Conservation (phyloP, 2,797 vertebrate species). For the Danio tinwini region DNA sequence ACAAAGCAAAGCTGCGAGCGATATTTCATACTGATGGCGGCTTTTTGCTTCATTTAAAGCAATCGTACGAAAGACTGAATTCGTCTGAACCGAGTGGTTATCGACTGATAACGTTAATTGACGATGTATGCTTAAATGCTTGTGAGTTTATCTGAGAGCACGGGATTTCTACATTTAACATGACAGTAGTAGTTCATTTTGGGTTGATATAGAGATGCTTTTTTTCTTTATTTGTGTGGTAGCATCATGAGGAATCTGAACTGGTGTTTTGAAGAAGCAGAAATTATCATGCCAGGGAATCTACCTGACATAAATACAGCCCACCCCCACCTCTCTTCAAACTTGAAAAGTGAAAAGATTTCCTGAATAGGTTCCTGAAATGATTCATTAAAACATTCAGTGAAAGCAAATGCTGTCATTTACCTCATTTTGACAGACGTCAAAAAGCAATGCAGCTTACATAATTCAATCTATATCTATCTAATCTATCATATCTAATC, state of each 20-base stretch:
- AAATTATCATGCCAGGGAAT: not conserved
- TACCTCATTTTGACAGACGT: too few species aligned
- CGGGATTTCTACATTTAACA: not conserved
- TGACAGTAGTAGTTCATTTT: too few species aligned
- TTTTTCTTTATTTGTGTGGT: too few species aligned
- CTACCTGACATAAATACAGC: not conserved
- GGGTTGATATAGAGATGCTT: not conserved
- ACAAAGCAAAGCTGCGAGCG: constrained; percentile 15
- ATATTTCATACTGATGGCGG: not conserved
- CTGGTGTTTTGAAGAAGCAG: not conserved
- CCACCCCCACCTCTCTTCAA: not conserved
- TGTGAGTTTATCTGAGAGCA: not conserved
- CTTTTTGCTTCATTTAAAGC: constrained; percentile 5
- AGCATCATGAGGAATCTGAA: not conserved
- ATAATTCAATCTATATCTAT: too few species aligned
- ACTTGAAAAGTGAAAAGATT: too few species aligned
- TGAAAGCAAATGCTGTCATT: too few species aligned
- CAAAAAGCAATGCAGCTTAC: too few species aligned
- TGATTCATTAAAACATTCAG: not conserved
- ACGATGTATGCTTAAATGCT: not conserved
- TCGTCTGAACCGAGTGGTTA: not conserved
- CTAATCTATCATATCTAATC: too few species aligned
- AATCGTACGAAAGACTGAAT: not conserved
- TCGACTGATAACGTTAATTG: too few species aligned
- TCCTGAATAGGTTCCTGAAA: not conserved